Conservation (phyloP, 2,888 invertebrate species). For the Trachelus tabidus region DNA sequence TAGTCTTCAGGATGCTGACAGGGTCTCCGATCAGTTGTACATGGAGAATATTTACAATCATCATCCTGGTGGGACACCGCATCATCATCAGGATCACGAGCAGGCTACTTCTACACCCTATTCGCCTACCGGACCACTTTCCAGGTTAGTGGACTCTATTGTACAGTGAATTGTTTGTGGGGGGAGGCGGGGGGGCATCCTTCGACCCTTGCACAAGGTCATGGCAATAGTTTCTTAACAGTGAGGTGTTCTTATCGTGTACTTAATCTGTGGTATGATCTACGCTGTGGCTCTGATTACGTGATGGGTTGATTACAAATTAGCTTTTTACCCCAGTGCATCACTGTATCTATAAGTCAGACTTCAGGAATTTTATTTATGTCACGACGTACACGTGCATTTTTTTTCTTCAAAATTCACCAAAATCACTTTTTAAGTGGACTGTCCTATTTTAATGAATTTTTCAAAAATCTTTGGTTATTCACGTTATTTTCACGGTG, state of each 20-base stretch:
- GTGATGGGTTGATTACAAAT: background rate
- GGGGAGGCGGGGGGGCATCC: background rate
- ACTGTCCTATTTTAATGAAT: too few relatives aligned
- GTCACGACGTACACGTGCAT: background rate
- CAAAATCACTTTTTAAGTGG: background rate
- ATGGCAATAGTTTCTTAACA: background rate
- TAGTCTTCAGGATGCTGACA: constrained; percentile 46
- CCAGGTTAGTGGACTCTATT: constrained; percentile 46
- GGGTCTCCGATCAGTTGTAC: constrained; percentile 52
- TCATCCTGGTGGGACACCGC: constrained; percentile 44
- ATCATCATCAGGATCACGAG: constrained; percentile 59
- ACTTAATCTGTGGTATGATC: background rate
- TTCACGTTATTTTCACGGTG: too few relatives aligned
- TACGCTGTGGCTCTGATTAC: background rate
- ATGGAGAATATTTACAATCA: constrained; percentile 55
- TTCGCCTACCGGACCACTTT: constrained; percentile 48
- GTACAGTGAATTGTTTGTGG: background rate
- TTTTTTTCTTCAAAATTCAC: background rate
- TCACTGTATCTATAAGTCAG: background rate
- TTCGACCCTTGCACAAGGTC: background rate
- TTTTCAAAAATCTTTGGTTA: too few relatives aligned
- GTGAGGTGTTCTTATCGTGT: background rate
- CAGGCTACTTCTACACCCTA: constrained; percentile 45
- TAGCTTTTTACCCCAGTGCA: background rate
- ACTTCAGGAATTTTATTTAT: background rate